Evolutionary conservation across 2,113 vertebrate species (phyloP).

Genomic region (Mormoops blainvillei): DNA sequence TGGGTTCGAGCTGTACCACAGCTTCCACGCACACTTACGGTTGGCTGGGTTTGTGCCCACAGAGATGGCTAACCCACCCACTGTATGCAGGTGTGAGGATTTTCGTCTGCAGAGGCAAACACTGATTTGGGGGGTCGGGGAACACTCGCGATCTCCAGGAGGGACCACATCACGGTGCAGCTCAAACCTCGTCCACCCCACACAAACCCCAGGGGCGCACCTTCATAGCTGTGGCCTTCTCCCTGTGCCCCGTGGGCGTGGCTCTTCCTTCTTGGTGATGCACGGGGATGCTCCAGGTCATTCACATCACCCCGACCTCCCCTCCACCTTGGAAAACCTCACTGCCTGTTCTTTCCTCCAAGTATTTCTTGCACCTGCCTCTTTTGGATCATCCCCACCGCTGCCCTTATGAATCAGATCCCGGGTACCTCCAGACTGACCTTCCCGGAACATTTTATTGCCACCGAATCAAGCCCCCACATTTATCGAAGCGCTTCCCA

Average conservation of each 20-base stretch:
- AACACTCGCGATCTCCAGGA: not conserved
- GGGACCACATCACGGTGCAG: not conserved
- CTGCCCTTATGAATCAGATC: not conserved
- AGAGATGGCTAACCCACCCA: not conserved
- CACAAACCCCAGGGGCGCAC: not conserved
- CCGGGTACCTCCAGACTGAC: not conserved
- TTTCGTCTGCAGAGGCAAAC: not conserved
- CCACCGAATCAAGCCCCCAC: fast-evolving
- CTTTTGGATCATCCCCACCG: not conserved
- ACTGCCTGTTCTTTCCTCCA: not conserved
- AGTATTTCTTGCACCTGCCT: not conserved
- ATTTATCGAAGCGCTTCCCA: no score
- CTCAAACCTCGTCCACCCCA: fast-evolving
- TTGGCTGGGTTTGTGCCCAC: not conserved
- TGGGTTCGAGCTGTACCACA: not conserved
- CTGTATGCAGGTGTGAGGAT: not conserved
- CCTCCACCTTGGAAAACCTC: not conserved
- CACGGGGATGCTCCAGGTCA: not conserved
- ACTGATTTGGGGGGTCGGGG: not conserved
- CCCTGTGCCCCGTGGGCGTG: fast-evolving
- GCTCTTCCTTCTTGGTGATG: not conserved
- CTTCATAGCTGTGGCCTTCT: fast-evolving
- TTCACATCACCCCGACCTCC: fast-evolving
- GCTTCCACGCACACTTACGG: not conserved
- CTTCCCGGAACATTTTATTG: not conserved